Conservation (phyloP, 2,888 invertebrate species). For the Cabera pusaria region DNA sequence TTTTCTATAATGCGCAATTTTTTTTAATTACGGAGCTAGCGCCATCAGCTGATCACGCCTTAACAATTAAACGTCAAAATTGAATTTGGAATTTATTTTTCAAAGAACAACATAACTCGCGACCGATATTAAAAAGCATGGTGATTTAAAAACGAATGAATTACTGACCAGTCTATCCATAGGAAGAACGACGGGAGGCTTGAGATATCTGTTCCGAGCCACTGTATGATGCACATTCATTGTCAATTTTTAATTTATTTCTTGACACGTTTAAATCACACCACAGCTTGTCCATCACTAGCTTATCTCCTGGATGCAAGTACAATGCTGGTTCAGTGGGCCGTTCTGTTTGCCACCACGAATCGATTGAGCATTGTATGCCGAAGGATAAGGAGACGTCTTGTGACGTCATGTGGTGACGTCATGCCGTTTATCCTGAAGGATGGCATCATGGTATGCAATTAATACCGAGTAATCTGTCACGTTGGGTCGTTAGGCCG, state of each 20-base stretch:
- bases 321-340: conserved; percentile 45
- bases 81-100: conserved; percentile 11
- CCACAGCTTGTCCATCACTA: conserved; percentile 50
- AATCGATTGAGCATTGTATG: conserved; percentile 57
- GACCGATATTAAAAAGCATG: neutral
- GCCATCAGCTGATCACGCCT: conserved; percentile 61
- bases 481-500: conserved; percentile 23
- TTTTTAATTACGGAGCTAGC: conserved; percentile 34
- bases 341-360: conserved; percentile 39
- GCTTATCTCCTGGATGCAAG: conserved; percentile 53
- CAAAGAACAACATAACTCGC: too few relatives aligned
- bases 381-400: conserved; percentile 55
- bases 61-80: conserved; percentile 50
- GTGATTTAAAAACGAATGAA: neutral
- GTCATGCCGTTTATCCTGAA: conserved; percentile 57
- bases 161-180: conserved; percentile 62
- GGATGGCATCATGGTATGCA: conserved; percentile 48
- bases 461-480: conserved; percentile 37
- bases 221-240: conserved; percentile 69
- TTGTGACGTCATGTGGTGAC: conserved; percentile 73
- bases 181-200: conserved; percentile 32
- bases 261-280: conserved; percentile 56
- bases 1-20: conserved; percentile 11
- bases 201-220: conserved; percentile 52
- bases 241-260: conserved; percentile 36